Evolutionary conservation across 1,140 invertebrate species (phyloP), one percentile per base, ranked within the genome.

Genomic region (Dolichoris vasculosae): DNA sequence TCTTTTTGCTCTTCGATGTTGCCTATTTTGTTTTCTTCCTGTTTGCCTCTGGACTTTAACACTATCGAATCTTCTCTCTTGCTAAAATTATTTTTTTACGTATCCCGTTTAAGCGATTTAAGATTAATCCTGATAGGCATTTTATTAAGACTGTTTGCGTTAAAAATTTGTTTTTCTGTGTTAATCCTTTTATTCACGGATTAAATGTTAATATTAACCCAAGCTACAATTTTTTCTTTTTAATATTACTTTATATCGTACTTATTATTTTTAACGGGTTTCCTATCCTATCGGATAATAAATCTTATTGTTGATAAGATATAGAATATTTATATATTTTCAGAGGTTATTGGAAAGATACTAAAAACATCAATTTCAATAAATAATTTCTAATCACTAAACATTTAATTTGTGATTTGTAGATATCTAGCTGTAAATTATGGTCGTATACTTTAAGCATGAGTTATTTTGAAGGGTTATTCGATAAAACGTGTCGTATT

Each of bases 401-500:
- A n/a, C 0, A 26, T 73, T 43, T 43, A 73, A 40, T 73, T 73
- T n/a, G n/a, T 40, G 20, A 38, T 73, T 43, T 43, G 38, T n/a
- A 17, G 7, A 26, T 17, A n/a, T 43, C 38, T 43, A 26, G 38
- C 38, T 43, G 23, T 26, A 43, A n/a, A 73, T 73, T 26, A 73
- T 73, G n/a, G 20, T n/a, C 7, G 8, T 73, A 20, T 43, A 73
- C 38, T 23, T 73, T 73, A 1, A 6, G 38, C 38, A 43, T 73
- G 69, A 73, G 38, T 73, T 73, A 73, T 73, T 73, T 71, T 40
- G 8, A 40, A 71, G 23, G 40, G 8, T 38, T 17, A n/a, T n/a
- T 71, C 4, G 38, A 73, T 73, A 43, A 73, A 38, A 38, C 23
- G 43, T n/a, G 69, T 73, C 69, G 69, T 40, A 73, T 73, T 73